Percentiles rank a stretch among this genome's conserved stretches.
These are phyloP conservation scores for Troides aeacus DNA, from an alignment of 2,888 invertebrate genomes.

Conservation along the genomic window DNA sequence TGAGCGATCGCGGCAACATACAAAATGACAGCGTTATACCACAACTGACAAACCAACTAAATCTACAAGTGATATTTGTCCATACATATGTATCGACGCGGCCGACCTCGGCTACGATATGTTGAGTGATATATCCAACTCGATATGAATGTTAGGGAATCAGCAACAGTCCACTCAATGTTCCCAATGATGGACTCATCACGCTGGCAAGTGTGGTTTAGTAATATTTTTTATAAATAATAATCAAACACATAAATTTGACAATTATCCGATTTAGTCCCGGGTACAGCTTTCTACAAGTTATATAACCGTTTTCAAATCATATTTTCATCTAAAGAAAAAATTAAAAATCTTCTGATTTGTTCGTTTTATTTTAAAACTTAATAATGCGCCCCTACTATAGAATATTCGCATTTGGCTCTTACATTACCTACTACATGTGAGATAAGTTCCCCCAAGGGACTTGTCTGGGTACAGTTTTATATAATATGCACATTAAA, in stretches of 20 bases:
- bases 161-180: no score
- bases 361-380: neutral
- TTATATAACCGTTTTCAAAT: no score
- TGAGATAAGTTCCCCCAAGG: neutral
- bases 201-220: no score
- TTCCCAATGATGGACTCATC: no score
- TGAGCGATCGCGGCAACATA: constrained; percentile 7
- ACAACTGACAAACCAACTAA: constrained; percentile 18
- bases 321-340: neutral
- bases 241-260: no score
- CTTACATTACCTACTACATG: no score
- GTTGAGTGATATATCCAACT: constrained; percentile 26
- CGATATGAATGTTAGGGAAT: constrained; percentile 18
- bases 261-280: no score
- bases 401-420: no score
- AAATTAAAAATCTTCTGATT: neutral
- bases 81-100: constrained; percentile 20
- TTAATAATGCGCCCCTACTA: neutral
- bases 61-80: constrained; percentile 24
- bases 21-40: constrained; percentile 1
- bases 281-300: no score
- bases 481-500: constrained; percentile 10
- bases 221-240: no score
- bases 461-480: neutral
- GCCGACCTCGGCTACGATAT: constrained; percentile 22